Evolutionary conservation across 2,797 vertebrate genomes (phyloP), one percentile per base, ranked within the genome.

Genomic region (Mallotus villosus): DNA sequence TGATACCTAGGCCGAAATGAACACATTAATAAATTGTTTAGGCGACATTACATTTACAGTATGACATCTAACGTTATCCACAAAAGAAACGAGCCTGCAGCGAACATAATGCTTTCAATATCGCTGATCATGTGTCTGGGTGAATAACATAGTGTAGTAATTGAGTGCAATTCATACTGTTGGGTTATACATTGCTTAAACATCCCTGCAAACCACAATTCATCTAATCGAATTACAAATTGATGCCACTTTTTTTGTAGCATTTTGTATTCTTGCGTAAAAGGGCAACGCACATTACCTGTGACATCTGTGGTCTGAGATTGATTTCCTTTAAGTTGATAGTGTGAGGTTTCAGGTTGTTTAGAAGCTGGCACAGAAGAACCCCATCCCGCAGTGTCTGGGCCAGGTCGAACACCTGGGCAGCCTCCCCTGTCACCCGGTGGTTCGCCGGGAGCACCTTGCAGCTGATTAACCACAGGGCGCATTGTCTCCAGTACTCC

Each of bases 371-470:
- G 84, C 96, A 97, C 12, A 97, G 93, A 69, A 97, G 88, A 67
- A 97, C 95, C 67, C 96, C 96, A 90, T 97, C 96, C 85, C 96
- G 94, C 81, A 97, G 93, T 4, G 94, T 96, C 86, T 97, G 95
- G n/a, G 96, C 96, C 91, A 97, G 82, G 91, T 97, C 96, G 80
- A 96, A 97, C 80, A 96, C 96, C 91, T 97, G 95, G 60, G 96
- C 95, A 62, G 89, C 84, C 74, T 93, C 95, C 93, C 94, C 94
- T 63, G 94, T 97, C 5, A 97, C 94, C 73, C 96, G 92, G 79
- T 97, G 95, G 90, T 94, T 95, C 72, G 82, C 79, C 4, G 95
- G 95, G 83, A 97, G 93, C 84, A 97, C 95, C 73, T 92, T 95
- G 88, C 96, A 96, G 81, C 92, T 83, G 90, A 97, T 97, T 72